Evolutionary conservation across 2,888 invertebrate species (phyloP).

Genomic region (Rutpela maculata): DNA sequence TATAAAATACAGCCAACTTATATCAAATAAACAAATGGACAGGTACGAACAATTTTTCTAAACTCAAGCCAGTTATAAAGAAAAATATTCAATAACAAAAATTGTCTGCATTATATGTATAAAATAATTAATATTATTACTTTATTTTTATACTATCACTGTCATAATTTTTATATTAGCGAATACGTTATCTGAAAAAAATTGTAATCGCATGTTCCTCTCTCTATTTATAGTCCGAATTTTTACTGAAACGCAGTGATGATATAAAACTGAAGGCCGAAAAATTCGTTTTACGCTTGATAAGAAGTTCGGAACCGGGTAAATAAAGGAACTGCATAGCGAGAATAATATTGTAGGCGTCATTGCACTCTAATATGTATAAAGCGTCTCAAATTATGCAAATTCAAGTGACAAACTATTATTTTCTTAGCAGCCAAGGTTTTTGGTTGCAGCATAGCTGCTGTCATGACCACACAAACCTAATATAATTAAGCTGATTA

Average conservation of each 20-base stretch:
- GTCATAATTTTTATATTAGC: background rate
- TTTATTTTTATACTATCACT: too few relatives aligned
- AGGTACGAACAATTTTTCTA: too few relatives aligned
- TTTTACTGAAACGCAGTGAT: background rate
- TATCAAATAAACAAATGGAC: too few relatives aligned
- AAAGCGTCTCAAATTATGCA: background rate
- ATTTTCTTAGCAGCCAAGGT: background rate
- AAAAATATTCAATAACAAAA: too few relatives aligned
- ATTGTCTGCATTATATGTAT: too few relatives aligned
- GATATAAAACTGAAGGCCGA: background rate
- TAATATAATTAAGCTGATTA: too few relatives aligned
- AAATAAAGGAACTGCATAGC: constrained; percentile 1
- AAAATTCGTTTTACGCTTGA: background rate
- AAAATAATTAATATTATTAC: too few relatives aligned
- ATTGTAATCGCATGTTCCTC: background rate
- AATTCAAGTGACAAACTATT: background rate
- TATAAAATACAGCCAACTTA: too few relatives aligned
- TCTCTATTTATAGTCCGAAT: constrained; percentile 13
- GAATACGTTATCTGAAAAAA: background rate
- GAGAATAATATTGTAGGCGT: constrained; percentile 3
- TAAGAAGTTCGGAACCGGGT: constrained; percentile 8
- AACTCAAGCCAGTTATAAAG: too few relatives aligned
- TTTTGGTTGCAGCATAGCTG: too few relatives aligned
- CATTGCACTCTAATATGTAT: background rate
- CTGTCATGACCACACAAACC: too few relatives aligned